Conservation (phyloP, 2,888 invertebrate genomes). For the Plemyria rubiginata region DNA sequence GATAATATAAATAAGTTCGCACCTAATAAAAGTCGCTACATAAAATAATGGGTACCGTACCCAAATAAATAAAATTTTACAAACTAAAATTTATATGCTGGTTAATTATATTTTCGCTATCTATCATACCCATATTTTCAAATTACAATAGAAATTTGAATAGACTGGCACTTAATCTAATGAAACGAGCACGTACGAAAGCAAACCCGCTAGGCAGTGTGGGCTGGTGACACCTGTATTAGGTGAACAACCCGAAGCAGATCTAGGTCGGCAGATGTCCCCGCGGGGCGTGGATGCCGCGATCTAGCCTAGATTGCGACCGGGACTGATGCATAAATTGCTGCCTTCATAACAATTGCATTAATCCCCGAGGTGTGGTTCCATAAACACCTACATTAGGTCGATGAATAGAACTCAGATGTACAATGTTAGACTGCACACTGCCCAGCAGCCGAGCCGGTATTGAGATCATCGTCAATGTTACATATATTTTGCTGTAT, state of each 20-base stretch:
- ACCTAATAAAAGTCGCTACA: too few species aligned
- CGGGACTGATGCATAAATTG: slow-evolving; percentile 18
- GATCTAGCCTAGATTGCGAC: slow-evolving; percentile 23
- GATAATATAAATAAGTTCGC: too few species aligned
- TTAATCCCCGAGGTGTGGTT: slow-evolving; percentile 10
- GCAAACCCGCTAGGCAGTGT: slow-evolving; percentile 3
- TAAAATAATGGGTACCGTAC: too few species aligned
- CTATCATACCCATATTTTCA: neutral
- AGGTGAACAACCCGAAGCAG: slow-evolving; percentile 11
- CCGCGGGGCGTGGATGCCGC: slow-evolving; percentile 35
- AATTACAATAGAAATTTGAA: neutral
- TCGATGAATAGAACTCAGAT: slow-evolving; percentile 1
- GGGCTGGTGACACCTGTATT: slow-evolving; percentile 9
- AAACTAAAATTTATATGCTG: too few species aligned
- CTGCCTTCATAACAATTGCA: slow-evolving; percentile 17
- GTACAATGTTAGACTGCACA: neutral
- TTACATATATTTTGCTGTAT: too few species aligned
- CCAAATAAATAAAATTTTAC: too few species aligned
- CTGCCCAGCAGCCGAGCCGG: neutral
- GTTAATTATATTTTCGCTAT: too few species aligned
- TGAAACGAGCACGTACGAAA: slow-evolving; percentile 8
- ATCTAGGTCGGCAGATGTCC: slow-evolving; percentile 37
- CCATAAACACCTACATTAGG: slow-evolving; percentile 12
- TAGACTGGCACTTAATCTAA: neutral
- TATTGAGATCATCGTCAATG: neutral